Evolutionary conservation across 2,888 invertebrate genomes (phyloP).

Genomic region (Cheilosia pagana): DNA sequence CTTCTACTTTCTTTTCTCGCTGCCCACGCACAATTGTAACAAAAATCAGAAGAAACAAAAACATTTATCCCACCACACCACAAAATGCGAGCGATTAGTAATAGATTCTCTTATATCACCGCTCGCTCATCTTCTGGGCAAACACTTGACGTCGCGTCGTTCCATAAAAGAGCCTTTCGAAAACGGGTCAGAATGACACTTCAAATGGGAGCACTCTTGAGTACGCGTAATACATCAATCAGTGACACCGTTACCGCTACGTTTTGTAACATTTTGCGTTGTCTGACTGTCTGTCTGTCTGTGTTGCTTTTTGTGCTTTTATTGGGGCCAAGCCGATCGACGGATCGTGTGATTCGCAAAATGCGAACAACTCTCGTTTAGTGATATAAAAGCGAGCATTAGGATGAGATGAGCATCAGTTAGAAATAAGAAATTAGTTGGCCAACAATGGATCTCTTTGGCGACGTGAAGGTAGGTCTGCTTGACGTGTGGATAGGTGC

Average conservation of each 20-base stretch:
- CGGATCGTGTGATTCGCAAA: conserved; percentile 35
- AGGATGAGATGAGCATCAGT: conserved; percentile 31
- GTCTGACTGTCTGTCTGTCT: not conserved
- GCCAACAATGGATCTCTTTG: conserved; percentile 31
- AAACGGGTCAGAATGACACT: conserved; percentile 59
- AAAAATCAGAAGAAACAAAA: not conserved
- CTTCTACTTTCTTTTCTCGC: conserved; percentile 44
- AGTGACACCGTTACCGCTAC: conserved; percentile 7
- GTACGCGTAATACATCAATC: conserved; percentile 42
- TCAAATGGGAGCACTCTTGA: conserved; percentile 52
- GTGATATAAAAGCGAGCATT: conserved; percentile 58
- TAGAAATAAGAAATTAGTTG: conserved; percentile 31
- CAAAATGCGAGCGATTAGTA: conserved; percentile 20
- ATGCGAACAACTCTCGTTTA: conserved; percentile 18
- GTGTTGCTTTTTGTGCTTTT: not conserved
- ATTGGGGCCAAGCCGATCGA: conserved; percentile 5
- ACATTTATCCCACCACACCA: not conserved
- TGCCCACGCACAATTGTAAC: conserved; percentile 18
- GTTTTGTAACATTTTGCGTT: conserved; percentile 11
- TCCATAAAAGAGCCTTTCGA: conserved; percentile 49
- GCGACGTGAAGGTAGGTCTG: conserved; percentile 31
- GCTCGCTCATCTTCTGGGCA: conserved; percentile 26
- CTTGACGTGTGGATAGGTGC: not conserved
- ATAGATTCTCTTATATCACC: conserved; percentile 42
- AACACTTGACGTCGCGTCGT: conserved; percentile 22